Evolutionary conservation across 2,113 vertebrate genomes (phyloP).

Genomic region (Mixornis gularis): DNA sequence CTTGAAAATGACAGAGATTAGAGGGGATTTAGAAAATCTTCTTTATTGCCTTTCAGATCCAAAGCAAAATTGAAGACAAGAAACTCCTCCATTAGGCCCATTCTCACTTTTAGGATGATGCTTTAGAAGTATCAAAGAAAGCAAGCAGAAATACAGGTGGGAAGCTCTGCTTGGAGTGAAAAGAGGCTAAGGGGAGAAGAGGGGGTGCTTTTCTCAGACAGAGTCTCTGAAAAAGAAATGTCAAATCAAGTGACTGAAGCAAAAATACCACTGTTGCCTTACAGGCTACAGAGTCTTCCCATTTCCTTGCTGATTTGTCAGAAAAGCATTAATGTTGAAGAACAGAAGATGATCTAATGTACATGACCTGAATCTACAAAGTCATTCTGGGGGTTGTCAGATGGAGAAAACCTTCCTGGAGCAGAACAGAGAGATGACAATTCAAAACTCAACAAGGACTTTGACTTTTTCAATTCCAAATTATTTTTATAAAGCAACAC

Average conservation of each 20-base stretch:
- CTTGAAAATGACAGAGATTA: background rate
- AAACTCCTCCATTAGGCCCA: background rate
- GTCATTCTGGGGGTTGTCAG: background rate
- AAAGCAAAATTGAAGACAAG: background rate
- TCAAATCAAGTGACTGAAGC: constrained; percentile 41
- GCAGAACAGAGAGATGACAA: background rate
- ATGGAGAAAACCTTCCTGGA: background rate
- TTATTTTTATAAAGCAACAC: background rate
- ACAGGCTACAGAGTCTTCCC: background rate
- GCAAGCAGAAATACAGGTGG: background rate
- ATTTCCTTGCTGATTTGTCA: background rate
- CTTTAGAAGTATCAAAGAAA: background rate
- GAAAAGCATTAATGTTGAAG: background rate
- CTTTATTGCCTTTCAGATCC: background rate
- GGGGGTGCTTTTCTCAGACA: background rate
- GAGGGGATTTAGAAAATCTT: background rate
- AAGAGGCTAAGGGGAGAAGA: background rate
- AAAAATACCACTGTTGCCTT: constrained; percentile 43
- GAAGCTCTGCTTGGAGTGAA: background rate
- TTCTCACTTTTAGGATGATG: background rate
- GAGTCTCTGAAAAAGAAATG: background rate
- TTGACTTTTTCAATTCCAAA: background rate
- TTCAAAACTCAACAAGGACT: background rate
- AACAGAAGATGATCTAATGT: background rate
- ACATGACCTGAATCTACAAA: background rate